Conservation (phyloP, 2,113 vertebrate species). For the Carlito syrichta region DNA sequence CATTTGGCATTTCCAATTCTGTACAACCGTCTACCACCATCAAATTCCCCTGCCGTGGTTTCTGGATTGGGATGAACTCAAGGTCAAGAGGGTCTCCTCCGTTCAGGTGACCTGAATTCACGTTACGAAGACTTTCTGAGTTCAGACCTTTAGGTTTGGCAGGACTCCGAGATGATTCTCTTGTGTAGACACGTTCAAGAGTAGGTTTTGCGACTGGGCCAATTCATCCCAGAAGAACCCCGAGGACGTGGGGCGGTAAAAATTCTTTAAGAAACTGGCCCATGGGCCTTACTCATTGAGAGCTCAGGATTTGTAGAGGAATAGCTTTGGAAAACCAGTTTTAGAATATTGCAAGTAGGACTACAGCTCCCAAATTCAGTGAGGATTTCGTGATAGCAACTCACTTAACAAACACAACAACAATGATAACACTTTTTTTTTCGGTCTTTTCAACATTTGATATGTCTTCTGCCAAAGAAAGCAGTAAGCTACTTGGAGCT, state of each 20-base stretch:
- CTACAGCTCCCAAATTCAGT: no score
- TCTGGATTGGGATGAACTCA: not conserved
- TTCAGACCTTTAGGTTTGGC: not conserved
- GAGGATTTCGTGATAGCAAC: not conserved
- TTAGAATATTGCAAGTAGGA: not conserved
- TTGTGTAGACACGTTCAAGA: not conserved
- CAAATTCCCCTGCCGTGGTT: no score
- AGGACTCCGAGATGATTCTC: not conserved
- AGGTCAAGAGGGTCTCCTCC: no score
- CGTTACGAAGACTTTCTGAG: not conserved
- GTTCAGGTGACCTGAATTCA: not conserved
- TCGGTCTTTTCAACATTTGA: not conserved
- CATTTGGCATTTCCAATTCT: no score
- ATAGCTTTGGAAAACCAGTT: not conserved
- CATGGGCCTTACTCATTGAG: not conserved
- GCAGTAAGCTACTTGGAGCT: fast-evolving
- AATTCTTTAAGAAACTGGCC: not conserved
- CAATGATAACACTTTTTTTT: not conserved
- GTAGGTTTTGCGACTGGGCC: not conserved
- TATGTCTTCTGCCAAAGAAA: not conserved
- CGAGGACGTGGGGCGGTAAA: fast-evolving
- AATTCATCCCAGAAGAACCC: not conserved
- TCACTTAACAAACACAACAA: not conserved
- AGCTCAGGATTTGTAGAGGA: not conserved
- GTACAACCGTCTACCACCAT: no score